These are phyloP conservation scores for Aphodius sticticus DNA, from an alignment of 2,888 invertebrate genomes.

Conservation along the genomic window DNA sequence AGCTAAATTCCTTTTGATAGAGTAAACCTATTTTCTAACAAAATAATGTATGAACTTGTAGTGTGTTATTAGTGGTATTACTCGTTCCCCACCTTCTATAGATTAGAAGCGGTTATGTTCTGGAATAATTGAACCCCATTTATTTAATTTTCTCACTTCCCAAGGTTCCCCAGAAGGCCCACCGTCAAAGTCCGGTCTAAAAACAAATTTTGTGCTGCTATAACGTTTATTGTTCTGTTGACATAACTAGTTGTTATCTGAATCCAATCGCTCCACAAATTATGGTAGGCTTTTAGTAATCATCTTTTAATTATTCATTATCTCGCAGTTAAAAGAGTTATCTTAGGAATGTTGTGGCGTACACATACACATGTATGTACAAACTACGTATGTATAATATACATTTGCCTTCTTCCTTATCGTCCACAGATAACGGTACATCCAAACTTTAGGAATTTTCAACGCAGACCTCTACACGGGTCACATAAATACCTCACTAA, in stretches of 20 bases:
- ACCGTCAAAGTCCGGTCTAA: too few relatives aligned
- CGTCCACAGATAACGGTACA: background rate
- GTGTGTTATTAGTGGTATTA: too few relatives aligned
- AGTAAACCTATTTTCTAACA: too few relatives aligned
- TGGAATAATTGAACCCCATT: too few relatives aligned
- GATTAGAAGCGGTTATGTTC: too few relatives aligned
- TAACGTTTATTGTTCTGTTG: background rate
- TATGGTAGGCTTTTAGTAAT: background rate
- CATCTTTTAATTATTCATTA: constrained; percentile 4
- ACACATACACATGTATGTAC: background rate
- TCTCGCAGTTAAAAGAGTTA: background rate
- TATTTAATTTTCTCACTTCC: too few relatives aligned
- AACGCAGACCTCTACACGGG: background rate
- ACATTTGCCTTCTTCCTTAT: background rate
- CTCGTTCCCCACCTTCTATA: too few relatives aligned
- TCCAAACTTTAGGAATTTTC: background rate
- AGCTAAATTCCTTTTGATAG: too few relatives aligned
- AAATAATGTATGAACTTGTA: too few relatives aligned
- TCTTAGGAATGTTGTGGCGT: background rate
- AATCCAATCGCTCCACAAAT: background rate
- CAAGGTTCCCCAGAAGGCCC: too few relatives aligned
- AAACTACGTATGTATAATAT: background rate
- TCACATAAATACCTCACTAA: background rate
- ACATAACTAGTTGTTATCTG: background rate
- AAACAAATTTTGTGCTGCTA: background rate